Evolutionary conservation across 1,140 invertebrate species (phyloP), one percentile per base, ranked within the genome.

Genomic region (Nomia melanderi): DNA sequence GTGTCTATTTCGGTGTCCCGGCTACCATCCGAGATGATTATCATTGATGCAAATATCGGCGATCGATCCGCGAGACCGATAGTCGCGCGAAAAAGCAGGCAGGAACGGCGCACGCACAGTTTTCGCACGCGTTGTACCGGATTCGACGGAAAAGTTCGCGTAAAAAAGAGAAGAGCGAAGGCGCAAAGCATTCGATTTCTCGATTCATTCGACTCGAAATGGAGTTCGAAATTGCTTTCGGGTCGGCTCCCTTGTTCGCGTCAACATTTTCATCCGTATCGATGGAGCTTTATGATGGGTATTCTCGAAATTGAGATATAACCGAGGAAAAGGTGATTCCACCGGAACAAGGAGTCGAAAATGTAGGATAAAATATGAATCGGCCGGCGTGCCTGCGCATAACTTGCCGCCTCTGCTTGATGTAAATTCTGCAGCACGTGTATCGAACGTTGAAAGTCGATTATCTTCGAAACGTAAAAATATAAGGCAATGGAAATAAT

Each of bases 171-270:
- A 71, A 60, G 62, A 53, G 14, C 23, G 17, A 23, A n/a, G n/a
- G 50, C 12, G 56, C 71, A 74, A 74, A 74, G 62, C 47, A 56
- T 64, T 47, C 56, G 31, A 65, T 66, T 74, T 41, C 66, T 66
- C 71, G 66, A 74, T 74, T 65, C 39, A 60, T 65, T 66, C 62
- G 44, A 23, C 57, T 63, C 36, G 4, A 56, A 71, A 60, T 71
- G 36, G 56, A 73, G 44, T 73, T 73, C 36, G 7, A n/a, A 36
- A 36, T 36, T 8, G 33, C 3, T 8, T 36, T 36, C 33, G 33
- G 8, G 8, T 36, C 33, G 33, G 8, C 33, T 36, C 8, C 14
- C 9, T 8, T 47, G 36, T 8, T 17, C 25, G 6, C 27, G 29
- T 39, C 27, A 6, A 57, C 9, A n/a, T 57, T 14, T 39, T 54